These are phyloP conservation scores for Promerops cafer DNA, from an alignment of 2,113 vertebrate genomes.

Conservation along the genomic window DNA sequence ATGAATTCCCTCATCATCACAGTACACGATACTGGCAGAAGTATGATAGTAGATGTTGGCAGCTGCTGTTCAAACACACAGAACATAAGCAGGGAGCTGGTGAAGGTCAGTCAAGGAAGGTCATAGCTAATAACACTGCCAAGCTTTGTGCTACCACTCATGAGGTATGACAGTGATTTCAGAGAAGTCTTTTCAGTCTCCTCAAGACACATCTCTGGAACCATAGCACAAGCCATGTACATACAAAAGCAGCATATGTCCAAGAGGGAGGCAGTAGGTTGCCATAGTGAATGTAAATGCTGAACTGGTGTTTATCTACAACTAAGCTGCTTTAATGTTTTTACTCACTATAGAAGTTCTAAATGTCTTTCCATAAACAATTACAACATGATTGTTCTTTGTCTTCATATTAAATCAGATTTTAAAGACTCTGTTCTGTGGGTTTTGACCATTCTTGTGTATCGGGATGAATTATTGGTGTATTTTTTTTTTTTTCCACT, in stretches of 20 bases:
- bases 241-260: not conserved
- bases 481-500: not conserved
- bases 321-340: not conserved
- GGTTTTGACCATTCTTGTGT: not conserved
- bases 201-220: not conserved
- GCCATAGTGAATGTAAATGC: constrained; percentile 34
- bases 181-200: not conserved
- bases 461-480: not conserved
- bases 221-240: not conserved
- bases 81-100: not conserved
- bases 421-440: not conserved
- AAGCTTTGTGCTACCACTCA: not conserved
- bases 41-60: not conserved
- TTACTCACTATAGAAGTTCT: not conserved
- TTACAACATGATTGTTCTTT: not conserved
- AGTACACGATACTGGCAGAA: not conserved
- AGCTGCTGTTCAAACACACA: not conserved
- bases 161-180: not conserved
- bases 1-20: not conserved
- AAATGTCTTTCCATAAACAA: not conserved
- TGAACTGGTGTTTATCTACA: not conserved
- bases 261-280: not conserved
- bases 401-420: not conserved
- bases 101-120: not conserved
- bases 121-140: not conserved